A percentile compares a stretch with the other conserved stretches of the same genome.
Evolutionary conservation across 1,140 invertebrate species (phyloP).

Genomic region (Drosophila mauritiana): DNA sequence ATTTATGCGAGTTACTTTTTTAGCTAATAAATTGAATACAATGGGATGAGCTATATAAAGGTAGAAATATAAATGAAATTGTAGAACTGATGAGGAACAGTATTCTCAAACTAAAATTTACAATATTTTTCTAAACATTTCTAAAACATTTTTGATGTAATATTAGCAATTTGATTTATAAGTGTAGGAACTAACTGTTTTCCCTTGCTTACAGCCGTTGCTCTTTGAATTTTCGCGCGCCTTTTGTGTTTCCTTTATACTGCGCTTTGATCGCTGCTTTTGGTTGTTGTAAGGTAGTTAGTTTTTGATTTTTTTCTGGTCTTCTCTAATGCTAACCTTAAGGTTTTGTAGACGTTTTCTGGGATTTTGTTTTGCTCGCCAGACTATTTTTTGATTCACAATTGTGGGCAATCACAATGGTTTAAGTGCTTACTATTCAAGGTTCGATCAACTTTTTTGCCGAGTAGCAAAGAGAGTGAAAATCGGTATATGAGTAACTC

Average conservation of each 20-base stretch:
- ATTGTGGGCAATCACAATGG: slow-evolving; percentile 45
- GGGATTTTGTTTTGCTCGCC: slow-evolving; percentile 9
- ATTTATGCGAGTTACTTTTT: too few relatives aligned
- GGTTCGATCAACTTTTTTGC: slow-evolving; percentile 71
- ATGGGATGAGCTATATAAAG: too few relatives aligned
- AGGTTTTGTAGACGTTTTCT: slow-evolving; percentile 29
- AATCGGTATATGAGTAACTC: neutral
- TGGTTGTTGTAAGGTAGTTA: slow-evolving; percentile 27
- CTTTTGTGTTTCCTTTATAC: slow-evolving; percentile 50
- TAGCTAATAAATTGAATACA: too few relatives aligned
- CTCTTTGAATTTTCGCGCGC: slow-evolving; percentile 53
- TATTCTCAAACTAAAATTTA: too few relatives aligned
- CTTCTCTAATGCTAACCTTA: slow-evolving; percentile 62
- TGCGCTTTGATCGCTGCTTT: slow-evolving; percentile 40
- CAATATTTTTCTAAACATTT: neutral
- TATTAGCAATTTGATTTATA: neutral
- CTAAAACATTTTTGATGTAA: neutral
- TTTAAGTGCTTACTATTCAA: slow-evolving; percentile 61
- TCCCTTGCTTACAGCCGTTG: slow-evolving; percentile 21
- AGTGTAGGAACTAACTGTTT: slow-evolving; percentile 34
- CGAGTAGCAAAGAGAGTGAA: slow-evolving; percentile 4
- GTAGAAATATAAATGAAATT: too few relatives aligned
- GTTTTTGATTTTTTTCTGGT: slow-evolving; percentile 48
- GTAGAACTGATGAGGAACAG: too few relatives aligned
- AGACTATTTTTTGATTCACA: slow-evolving; percentile 13